Percentiles rank a stretch among this genome's conserved stretches.
Evolutionary conservation across 2,797 vertebrate genomes (phyloP).

Genomic region (Potorous gilbertii): DNA sequence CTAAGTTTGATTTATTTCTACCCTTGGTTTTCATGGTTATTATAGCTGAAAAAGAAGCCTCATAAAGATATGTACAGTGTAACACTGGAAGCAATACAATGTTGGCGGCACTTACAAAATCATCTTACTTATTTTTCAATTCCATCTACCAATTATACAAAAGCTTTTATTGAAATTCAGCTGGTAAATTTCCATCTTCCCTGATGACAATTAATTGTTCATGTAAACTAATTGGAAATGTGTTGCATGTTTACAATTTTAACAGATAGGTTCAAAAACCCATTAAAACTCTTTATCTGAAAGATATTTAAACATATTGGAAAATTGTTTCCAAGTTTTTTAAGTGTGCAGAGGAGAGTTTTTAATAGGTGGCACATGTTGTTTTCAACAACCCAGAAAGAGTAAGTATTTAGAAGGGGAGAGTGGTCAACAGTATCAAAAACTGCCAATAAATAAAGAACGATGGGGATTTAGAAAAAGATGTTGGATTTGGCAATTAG

Average conservation of each 20-base stretch:
- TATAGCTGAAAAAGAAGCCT: background rate
- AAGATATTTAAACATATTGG: background rate
- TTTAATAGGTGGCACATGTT: background rate
- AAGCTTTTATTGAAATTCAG: background rate
- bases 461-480: background rate
- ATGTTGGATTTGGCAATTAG: background rate
- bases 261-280: background rate
- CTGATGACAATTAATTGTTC: slow-evolving; percentile 2
- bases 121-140: background rate
- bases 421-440: background rate
- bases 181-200: background rate
- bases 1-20: background rate
- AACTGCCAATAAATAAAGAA: background rate
- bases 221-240: slow-evolving; percentile 3
- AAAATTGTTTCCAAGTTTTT: background rate
- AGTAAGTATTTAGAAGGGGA: background rate
- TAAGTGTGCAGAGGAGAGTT: background rate
- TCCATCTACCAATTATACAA: background rate
- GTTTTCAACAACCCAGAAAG: background rate
- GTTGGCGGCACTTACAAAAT: background rate
- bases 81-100: background rate
- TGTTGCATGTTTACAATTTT: background rate
- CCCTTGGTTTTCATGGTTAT: background rate
- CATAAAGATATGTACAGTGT: background rate
- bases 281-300: background rate